phyloP scores from a whole-genome alignment of 2,113 vertebrate species.

The Chunga burmeisteri region DNA sequence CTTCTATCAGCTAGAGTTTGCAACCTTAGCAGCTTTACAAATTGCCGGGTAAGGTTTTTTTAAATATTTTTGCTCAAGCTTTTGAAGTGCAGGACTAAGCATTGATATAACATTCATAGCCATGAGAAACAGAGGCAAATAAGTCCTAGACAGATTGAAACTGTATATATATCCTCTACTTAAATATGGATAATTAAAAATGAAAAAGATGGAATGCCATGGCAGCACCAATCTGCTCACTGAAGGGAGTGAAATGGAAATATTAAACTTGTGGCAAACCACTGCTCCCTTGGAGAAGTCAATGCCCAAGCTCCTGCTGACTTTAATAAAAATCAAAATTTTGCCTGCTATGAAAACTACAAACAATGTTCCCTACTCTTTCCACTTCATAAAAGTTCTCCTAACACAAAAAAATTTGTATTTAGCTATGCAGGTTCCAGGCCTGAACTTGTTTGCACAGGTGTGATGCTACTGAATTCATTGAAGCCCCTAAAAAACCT shows the following conservation, averaged over 20 bases:
- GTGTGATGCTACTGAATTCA: background rate
- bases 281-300: background rate
- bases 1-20: background rate
- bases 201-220: background rate
- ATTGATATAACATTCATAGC: background rate
- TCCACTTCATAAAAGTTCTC: background rate
- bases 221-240: background rate
- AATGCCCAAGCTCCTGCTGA: background rate
- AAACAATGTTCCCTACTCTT: background rate
- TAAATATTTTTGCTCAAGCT: background rate
- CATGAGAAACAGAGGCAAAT: background rate
- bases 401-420: background rate
- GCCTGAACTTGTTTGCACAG: background rate
- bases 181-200: background rate
- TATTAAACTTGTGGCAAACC: background rate
- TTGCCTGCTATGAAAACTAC: background rate
- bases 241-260: background rate
- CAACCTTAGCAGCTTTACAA: background rate
- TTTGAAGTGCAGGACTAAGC: background rate
- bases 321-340: background rate
- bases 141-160: background rate
- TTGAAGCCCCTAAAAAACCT: background rate
- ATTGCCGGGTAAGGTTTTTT: background rate
- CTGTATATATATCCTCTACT: background rate
- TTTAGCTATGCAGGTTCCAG: background rate